Percentiles rank a stretch among this genome's conserved stretches.
phyloP scores from a whole-genome alignment of 2,113 vertebrate species.

The Leptosomus discolor region DNA sequence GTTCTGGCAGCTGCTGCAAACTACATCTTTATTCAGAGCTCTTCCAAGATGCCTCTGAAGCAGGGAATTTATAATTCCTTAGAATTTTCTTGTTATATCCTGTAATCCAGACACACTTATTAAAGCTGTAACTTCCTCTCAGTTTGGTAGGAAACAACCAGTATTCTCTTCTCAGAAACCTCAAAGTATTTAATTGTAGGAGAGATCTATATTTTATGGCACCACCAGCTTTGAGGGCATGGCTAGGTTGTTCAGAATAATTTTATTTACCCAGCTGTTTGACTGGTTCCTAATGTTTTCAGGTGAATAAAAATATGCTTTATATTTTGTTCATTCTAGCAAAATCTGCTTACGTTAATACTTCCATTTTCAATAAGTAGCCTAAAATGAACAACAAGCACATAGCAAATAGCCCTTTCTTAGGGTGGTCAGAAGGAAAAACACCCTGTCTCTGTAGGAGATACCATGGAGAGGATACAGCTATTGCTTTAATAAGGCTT shows the following conservation, averaged over 20 bases:
- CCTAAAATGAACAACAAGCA: neutral
- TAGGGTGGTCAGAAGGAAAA: neutral
- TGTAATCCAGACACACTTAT: neutral
- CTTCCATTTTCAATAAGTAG: neutral
- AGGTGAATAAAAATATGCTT: neutral
- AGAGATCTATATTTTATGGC: neutral
- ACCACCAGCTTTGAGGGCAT: neutral
- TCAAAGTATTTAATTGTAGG: neutral
- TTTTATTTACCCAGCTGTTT: neutral
- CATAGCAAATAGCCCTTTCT: neutral
- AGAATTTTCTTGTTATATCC: neutral
- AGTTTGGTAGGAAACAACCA: neutral
- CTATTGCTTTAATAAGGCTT: neutral
- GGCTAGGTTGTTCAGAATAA: neutral
- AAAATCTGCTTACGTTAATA: neutral
- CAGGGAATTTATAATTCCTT: constrained; percentile 1
- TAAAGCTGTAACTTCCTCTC: constrained; percentile 31
- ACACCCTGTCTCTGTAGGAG: neutral
- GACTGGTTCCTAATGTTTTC: neutral
- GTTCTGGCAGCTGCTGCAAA: neutral
- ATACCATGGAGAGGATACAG: neutral
- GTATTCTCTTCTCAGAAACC: constrained; percentile 11
- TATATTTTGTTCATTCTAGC: neutral
- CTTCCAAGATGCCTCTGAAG: neutral
- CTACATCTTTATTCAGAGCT: neutral